Conservation (phyloP, 2,113 vertebrate genomes). For the Aplodontia rufa region DNA sequence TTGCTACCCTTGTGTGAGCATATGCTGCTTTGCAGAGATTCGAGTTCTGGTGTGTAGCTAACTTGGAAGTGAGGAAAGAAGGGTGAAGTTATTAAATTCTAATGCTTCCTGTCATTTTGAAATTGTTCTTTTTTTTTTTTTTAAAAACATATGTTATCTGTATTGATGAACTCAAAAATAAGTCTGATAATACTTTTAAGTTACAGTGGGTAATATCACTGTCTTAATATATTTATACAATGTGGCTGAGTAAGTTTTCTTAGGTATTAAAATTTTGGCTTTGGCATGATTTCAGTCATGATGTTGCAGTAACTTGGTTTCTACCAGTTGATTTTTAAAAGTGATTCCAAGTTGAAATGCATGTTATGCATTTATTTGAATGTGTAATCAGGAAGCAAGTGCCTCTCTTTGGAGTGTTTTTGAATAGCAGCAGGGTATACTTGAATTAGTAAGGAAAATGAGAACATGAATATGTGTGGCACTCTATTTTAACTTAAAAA, state of each 20-base stretch:
- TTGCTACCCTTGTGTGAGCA: slow-evolving; percentile 41
- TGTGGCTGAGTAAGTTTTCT: slow-evolving; percentile 37
- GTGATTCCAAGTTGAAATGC: slow-evolving; percentile 73
- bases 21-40: slow-evolving; percentile 59
- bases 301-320: slow-evolving; percentile 62
- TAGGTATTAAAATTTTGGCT: slow-evolving; percentile 60
- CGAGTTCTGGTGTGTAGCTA: not conserved
- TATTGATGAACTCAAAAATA: slow-evolving; percentile 58
- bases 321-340: slow-evolving; percentile 73
- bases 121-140: not conserved
- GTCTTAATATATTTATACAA: slow-evolving; percentile 31
- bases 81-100: slow-evolving; percentile 58
- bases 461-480: slow-evolving; percentile 77
- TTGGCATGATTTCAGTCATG: slow-evolving; percentile 59
- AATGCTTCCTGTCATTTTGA: slow-evolving; percentile 54
- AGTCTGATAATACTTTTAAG: not conserved
- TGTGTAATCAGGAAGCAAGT: slow-evolving; percentile 79
- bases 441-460: slow-evolving; percentile 80
- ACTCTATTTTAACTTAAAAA: slow-evolving; percentile 56
- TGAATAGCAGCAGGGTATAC: slow-evolving; percentile 77
- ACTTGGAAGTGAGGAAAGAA: slow-evolving; percentile 49
- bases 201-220: slow-evolving; percentile 32
- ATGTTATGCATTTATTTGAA: slow-evolving; percentile 80
- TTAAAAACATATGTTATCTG: not conserved
- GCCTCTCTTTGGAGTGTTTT: slow-evolving; percentile 75